Evolutionary conservation across 2,888 invertebrate species (phyloP).

Genomic region (Eucriotettix oculatus): DNA sequence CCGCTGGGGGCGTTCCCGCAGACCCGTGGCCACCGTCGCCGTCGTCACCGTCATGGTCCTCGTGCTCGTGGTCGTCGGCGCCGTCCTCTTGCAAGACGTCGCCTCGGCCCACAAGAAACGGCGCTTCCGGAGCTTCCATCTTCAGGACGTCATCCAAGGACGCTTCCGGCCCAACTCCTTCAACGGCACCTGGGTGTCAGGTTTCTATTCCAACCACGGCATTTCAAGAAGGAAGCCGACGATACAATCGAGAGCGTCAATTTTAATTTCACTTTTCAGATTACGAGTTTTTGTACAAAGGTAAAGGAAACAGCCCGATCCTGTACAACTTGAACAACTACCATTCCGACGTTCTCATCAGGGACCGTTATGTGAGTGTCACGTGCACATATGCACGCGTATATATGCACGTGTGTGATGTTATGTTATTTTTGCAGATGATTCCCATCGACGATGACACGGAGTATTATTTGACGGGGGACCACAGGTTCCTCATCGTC

Average conservation of each 20-base stretch:
- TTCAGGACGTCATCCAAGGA: background rate
- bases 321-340: background rate
- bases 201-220: background rate
- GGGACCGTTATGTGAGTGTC: background rate
- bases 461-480: background rate
- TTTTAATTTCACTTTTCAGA: background rate
- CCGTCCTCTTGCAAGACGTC: background rate
- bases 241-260: no score
- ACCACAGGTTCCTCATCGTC: background rate
- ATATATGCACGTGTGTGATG: background rate
- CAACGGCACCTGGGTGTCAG: background rate
- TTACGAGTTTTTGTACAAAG: background rate
- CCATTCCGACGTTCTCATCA: background rate
- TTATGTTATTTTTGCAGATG: background rate
- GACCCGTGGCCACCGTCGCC: background rate
- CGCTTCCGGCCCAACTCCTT: background rate
- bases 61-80: background rate
- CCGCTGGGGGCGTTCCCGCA: background rate
- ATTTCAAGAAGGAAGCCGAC: no score
- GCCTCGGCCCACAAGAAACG: background rate
- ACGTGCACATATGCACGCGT: no score
- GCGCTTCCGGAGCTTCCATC: background rate
- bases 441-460: background rate
- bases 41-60: background rate
- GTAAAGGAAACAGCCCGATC: background rate